Evolutionary conservation across 2,888 invertebrate genomes (phyloP).

Genomic region (Torymus tubicola): DNA sequence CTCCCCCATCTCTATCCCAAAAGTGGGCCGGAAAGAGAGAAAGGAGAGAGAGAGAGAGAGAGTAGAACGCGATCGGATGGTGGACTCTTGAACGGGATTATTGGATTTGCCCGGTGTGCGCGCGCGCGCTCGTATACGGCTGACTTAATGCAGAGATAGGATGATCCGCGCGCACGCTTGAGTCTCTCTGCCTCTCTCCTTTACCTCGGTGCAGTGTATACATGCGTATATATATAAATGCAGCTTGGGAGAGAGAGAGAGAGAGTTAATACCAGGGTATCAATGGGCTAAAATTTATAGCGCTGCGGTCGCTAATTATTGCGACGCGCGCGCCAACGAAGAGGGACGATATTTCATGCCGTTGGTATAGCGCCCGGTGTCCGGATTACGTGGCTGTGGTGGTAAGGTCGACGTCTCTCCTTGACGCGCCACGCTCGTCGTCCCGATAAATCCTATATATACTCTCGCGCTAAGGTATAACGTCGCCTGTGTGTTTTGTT

Average conservation of each 20-base stretch:
- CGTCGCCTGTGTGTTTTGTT: too few species aligned
- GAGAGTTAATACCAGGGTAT: conserved; percentile 30
- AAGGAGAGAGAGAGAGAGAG: neutral
- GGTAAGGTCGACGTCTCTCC: too few species aligned
- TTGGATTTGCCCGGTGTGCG: conserved; percentile 29
- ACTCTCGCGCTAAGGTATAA: too few species aligned
- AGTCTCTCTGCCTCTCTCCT: too few species aligned
- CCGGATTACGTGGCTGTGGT: too few species aligned
- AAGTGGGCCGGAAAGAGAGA: conserved; percentile 34
- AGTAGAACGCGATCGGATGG: conserved; percentile 13
- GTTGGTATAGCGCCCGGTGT: too few species aligned
- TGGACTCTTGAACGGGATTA: conserved; percentile 49
- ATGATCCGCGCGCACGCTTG: conserved; percentile 12
- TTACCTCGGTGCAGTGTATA: too few species aligned
- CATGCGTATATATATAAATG: conserved; percentile 5
- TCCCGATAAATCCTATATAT: too few species aligned
- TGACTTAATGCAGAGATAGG: conserved; percentile 31
- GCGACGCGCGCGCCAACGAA: neutral
- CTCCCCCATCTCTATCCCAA: neutral
- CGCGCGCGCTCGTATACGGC: neutral
- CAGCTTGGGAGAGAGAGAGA: neutral
- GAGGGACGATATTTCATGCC: conserved; percentile 13
- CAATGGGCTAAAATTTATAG: conserved; percentile 47
- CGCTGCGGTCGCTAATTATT: conserved; percentile 36
- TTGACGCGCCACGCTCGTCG: too few species aligned